Conservation (phyloP, 2,797 vertebrate species). For the Clarias fuscus region DNA sequence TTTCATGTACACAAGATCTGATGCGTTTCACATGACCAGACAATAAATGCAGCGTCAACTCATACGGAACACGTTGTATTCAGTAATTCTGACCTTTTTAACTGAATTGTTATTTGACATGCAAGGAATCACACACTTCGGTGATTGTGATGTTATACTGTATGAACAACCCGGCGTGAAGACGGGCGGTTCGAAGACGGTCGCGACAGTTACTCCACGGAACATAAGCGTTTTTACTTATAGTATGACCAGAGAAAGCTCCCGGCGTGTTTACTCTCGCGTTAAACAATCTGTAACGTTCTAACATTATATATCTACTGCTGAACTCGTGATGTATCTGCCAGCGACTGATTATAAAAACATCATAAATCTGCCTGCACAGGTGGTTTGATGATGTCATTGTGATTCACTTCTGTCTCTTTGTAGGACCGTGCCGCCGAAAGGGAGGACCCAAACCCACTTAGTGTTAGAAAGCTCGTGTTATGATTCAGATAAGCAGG, state of each 20-base stretch:
- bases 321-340: neutral
- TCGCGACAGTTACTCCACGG: neutral
- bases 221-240: neutral
- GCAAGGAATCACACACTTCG: neutral
- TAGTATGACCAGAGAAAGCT: neutral
- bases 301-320: neutral
- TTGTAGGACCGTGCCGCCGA: neutral
- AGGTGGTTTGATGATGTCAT: neutral
- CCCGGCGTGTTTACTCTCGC: neutral
- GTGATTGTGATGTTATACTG: neutral
- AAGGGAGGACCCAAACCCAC: neutral
- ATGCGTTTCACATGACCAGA: neutral
- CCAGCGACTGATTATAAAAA: neutral
- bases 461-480: neutral
- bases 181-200: no score
- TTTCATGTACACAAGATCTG: neutral
- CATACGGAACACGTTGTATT: neutral
- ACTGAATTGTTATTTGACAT: neutral
- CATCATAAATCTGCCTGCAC: conserved; percentile 3
- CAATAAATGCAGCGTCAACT: neutral
- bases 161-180: neutral
- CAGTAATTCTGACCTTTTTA: neutral
- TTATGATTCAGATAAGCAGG: neutral
- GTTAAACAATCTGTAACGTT: neutral
- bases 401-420: neutral